Base-by-base conservation (phyloP, 2,113 vertebrate species). In the Emydura subglobosa region DNA sequence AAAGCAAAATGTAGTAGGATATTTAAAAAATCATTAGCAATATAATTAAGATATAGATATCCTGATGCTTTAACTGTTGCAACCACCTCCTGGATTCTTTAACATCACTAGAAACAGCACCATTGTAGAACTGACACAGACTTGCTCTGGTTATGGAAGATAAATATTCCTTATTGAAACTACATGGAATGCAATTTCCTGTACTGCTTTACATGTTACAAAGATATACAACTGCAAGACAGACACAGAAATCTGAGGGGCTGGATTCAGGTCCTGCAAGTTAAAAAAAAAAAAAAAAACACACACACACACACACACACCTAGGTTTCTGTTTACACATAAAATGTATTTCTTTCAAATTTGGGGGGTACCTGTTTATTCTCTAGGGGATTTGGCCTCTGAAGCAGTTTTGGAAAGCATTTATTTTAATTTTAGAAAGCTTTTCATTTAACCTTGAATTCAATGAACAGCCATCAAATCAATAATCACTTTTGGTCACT, bases 401-500 rank as follows among this genome's bases (percentile, higher is more conserved):
- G 82, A 25, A 57, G 50, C 21, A 78, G 10, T 10, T 82, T 82
- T 84, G 84, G 11, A 51, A 89, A 7, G 6, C 4, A 53, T 88
- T 86, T 89, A 31, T 79, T 95, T 83, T 51, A 82, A 54, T 82
- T 83, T 86, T 55, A 96, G 83, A 54, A 94, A 88, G 34, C 3
- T 50, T 9, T 22, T 49, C 2, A 39, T 68, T 91, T 93, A 81
- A 27, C 93, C 65, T 82, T 94, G 79, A 94, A 83, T 47, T 25
- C 42, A 88, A 83, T 11, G 11, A 88, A 22, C 19, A 89, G 10
- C 42, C 89, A 50, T 86, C 39, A 79, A 31, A 12, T 14, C 17
- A 54, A 29, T 86, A 91, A 92, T 74, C 90, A 85, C 84, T 93
- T 90, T 85, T 51, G 31, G 53, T 74, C 90, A 59, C 85, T 90